phyloP scores from a whole-genome alignment of 2,113 vertebrate genomes.

The Plectropomus leopardus region DNA sequence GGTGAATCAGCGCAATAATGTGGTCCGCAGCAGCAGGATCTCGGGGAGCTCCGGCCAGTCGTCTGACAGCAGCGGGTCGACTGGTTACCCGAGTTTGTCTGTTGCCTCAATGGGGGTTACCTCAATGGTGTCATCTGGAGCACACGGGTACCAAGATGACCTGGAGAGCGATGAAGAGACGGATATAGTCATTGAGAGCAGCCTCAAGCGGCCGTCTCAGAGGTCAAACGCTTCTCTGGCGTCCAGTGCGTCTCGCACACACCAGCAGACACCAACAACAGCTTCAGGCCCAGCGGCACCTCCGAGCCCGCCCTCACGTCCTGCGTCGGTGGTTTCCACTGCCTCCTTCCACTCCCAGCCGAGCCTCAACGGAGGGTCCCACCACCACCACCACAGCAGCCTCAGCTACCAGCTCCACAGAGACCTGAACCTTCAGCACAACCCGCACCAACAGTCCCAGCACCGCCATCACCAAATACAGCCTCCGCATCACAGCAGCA shows the following conservation, averaged over 20 bases:
- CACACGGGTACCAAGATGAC: slow-evolving; percentile 92
- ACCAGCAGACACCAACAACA: slow-evolving; percentile 49
- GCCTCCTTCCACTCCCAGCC: slow-evolving; percentile 87
- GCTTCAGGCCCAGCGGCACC: slow-evolving; percentile 48
- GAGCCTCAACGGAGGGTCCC: slow-evolving; percentile 87
- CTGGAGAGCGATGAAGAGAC: slow-evolving; percentile 96
- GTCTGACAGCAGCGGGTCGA: slow-evolving; percentile 89
- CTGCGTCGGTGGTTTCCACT: slow-evolving; percentile 84
- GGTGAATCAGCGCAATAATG: slow-evolving; percentile 97
- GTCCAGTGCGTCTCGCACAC: slow-evolving; percentile 69
- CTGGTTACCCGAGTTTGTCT: slow-evolving; percentile 88
- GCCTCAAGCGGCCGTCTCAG: slow-evolving; percentile 86
- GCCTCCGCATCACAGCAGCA: slow-evolving; percentile 81
- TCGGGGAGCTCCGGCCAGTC: slow-evolving; percentile 94
- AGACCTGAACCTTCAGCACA: slow-evolving; percentile 87
- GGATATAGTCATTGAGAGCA: slow-evolving; percentile 95
- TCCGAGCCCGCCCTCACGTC: slow-evolving; percentile 80
- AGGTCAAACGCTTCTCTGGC: slow-evolving; percentile 82
- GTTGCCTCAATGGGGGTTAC: slow-evolving; percentile 72
- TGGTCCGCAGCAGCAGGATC: slow-evolving; percentile 92
- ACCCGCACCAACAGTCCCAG: slow-evolving; percentile 71
- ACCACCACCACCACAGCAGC: slow-evolving; percentile 75
- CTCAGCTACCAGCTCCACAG: slow-evolving; percentile 89
- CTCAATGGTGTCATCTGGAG: slow-evolving; percentile 75
- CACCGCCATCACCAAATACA: slow-evolving; percentile 70